These are phyloP conservation scores for Cossypha niveicapilla DNA, from an alignment of 2,797 vertebrate genomes.

Conservation along the genomic window DNA sequence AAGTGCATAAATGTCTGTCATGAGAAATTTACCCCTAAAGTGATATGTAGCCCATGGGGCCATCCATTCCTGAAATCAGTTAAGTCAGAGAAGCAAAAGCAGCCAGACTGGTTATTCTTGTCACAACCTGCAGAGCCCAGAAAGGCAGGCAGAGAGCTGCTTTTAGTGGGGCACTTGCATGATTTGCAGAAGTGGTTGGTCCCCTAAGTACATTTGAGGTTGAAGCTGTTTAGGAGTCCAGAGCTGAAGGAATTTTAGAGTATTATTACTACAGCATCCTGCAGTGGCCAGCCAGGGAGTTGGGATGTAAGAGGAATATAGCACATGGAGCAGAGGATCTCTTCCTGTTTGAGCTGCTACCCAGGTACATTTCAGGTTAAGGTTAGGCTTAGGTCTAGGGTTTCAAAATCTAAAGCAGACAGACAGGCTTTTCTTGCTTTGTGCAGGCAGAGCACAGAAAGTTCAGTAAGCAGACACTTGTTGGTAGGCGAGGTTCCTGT, in stretches of 20 bases:
- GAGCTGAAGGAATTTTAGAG: not conserved
- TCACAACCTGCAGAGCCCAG: not conserved
- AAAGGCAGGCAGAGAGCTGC: not conserved
- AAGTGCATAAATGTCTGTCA: not conserved
- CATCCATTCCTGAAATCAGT: slow-evolving; percentile 3
- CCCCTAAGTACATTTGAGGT: not conserved
- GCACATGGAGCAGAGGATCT: accelerated
- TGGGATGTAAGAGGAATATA: not conserved
- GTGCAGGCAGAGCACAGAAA: not conserved
- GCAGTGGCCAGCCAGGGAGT: not conserved
- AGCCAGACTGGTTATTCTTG: slow-evolving; percentile 36
- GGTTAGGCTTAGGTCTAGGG: not conserved
- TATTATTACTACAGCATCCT: not conserved
- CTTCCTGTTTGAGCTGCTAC: not conserved
- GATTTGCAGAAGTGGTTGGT: not conserved
- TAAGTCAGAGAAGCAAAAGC: not conserved
- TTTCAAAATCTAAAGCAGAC: not conserved
- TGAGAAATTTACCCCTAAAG: not conserved
- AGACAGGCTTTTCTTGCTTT: not conserved
- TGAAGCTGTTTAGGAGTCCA: not conserved
- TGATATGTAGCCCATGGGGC: not conserved
- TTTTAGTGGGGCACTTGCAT: not conserved
- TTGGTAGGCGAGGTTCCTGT: not conserved
- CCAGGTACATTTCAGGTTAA: not conserved
- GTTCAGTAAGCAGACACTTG: not conserved